Evolutionary conservation across 2,113 vertebrate genomes (phyloP).

Genomic region (Ameiurus melas): DNA sequence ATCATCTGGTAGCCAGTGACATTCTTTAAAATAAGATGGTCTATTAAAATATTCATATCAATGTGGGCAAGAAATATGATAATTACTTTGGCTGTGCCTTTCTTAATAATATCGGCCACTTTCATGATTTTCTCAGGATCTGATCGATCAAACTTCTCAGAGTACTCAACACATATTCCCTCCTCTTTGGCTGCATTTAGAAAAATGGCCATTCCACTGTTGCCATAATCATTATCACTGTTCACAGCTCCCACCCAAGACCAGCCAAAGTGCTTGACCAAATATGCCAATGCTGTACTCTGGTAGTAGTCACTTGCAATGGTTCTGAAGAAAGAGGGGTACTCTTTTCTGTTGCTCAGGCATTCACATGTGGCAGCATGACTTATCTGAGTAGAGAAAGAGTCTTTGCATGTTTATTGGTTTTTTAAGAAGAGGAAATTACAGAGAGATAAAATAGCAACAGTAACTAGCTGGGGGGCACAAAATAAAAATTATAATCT

Average conservation of each 20-base stretch:
- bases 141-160: conserved; percentile 65
- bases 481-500: neutral
- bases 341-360: conserved; percentile 67
- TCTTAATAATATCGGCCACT: conserved; percentile 67
- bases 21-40: conserved; percentile 66
- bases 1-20: conserved; percentile 71
- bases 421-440: neutral
- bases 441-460: neutral
- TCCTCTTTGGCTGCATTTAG: conserved; percentile 63
- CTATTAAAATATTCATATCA: conserved; percentile 68
- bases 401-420: neutral
- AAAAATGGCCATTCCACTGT: conserved; percentile 73
- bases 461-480: neutral
- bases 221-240: conserved; percentile 75
- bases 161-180: conserved; percentile 72
- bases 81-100: conserved; percentile 67
- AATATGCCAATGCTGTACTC: conserved; percentile 65
- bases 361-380: conserved; percentile 73
- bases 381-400: conserved; percentile 66
- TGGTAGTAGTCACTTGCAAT: conserved; percentile 72
- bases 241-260: conserved; percentile 73
- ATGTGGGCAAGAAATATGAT: conserved; percentile 69
- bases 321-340: conserved; percentile 71
- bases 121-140: conserved; percentile 65
- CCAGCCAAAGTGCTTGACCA: conserved; percentile 75